A percentile compares a stretch with the other conserved stretches of the same genome.
These are phyloP conservation scores for Sterrhoptilus dennistouni DNA, from an alignment of 2,113 vertebrate genomes.

Conservation along the genomic window DNA sequence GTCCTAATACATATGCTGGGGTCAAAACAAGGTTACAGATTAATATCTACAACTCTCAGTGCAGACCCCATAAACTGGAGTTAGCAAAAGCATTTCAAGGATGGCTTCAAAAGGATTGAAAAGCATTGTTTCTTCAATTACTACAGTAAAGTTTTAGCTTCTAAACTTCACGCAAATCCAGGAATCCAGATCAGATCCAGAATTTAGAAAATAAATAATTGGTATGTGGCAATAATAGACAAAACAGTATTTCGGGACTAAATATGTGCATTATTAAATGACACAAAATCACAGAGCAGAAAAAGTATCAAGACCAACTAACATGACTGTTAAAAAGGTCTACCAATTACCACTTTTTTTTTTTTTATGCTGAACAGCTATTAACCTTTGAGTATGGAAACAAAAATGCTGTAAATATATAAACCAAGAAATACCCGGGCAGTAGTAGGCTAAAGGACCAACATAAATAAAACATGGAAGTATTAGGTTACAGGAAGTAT, in stretches of 20 bases:
- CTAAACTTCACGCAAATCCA: background rate
- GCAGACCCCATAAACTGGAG: background rate
- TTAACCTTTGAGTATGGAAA: background rate
- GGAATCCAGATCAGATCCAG: background rate
- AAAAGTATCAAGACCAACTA: background rate
- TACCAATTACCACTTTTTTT: background rate
- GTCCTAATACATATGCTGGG: background rate
- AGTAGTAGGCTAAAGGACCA: background rate
- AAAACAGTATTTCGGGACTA: background rate
- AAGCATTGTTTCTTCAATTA: background rate
- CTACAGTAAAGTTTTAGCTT: background rate
- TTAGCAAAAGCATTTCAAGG: background rate
- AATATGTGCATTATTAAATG: background rate
- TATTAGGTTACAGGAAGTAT: background rate
- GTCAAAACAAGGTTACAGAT: background rate
- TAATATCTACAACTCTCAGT: background rate
- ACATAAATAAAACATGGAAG: background rate
- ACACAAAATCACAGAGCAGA: background rate
- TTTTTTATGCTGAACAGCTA: background rate
- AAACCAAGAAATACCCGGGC: background rate
- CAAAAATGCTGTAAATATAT: background rate
- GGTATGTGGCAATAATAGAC: background rate
- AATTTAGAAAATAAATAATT: background rate
- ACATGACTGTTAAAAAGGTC: background rate
- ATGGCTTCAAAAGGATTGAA: background rate